Evolutionary conservation across 2,888 invertebrate species (phyloP), one percentile per base, ranked within the genome.

Genomic region (Mesopsocus fuscifrons): DNA sequence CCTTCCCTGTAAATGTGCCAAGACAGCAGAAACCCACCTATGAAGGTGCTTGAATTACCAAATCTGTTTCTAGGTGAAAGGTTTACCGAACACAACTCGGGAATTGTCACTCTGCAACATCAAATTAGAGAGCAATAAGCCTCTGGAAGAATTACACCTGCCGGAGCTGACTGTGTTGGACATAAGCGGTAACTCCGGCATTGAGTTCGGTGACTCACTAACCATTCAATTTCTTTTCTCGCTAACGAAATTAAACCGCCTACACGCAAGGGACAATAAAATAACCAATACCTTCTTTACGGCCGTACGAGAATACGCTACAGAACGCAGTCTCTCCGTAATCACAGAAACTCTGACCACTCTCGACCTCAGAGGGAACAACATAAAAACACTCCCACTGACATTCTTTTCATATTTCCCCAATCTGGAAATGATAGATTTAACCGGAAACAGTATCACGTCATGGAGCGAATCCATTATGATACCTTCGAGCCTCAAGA

Each of bases 381-480:
- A 69, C 48, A 64, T 75, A 1, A 53, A 51, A 3, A 22, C 35
- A 0, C 18, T 75, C 1, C 51, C 53, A 0, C 18, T 48, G 0
- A 45, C 53, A 0, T 51, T 59, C 0, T 62, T 67, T 9, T 38
- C 46, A 1, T 53, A 56, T 0, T 47, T 72, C n/a, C 46, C 17
- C 1, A 61, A 55, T 3, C 51, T 75, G 17, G 57, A 64, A 49
- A 52, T 66, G 1, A 52, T 76, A 1, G 66, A 70, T 50, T 53
- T 75, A 3, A 62, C 61, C 11, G 58, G 58, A 1, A 77, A 77
- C 48, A 62, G 67, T 46, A 53, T 75, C 1, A 59, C 57, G 0
- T 61, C 68, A 1, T 76, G 76, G 75, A 65, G 64, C n/a, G 49
- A 50, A 0, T 54, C 57, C 1, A 55, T 59, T 0, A 68, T 68